These are phyloP conservation scores for Apis cerana DNA, from an alignment of 1,140 invertebrate species.

Conservation along the genomic window DNA sequence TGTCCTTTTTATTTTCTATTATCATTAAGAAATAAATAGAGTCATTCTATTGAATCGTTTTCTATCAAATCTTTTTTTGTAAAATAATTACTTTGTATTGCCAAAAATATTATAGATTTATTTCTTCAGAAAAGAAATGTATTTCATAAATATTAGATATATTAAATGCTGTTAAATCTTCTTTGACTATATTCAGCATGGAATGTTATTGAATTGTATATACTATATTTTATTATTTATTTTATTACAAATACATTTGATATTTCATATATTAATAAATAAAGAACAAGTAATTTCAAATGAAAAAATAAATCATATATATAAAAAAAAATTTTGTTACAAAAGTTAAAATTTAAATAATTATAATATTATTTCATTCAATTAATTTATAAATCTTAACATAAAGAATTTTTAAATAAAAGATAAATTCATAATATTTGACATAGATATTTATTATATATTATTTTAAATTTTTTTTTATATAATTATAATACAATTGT, in stretches of 20 bases:
- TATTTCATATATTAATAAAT: background rate
- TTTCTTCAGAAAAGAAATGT: background rate
- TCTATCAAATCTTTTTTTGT: constrained; percentile 1
- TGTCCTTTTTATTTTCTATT: background rate
- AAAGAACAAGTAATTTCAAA: no score
- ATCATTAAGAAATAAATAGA: background rate
- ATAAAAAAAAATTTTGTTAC: no score
- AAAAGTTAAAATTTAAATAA: no score
- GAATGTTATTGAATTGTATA: constrained; percentile 5
- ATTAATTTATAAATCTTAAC: no score
- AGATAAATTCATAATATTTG: no score
- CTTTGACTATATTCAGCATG: background rate
- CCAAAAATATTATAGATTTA: no score
- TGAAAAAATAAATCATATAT: background rate
- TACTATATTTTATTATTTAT: background rate
- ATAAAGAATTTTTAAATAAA: no score
- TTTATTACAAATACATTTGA: background rate
- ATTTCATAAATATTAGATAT: background rate
- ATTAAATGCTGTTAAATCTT: background rate
- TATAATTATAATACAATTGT: no score
- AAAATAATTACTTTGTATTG: background rate
- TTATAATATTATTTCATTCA: no score
- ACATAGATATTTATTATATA: no score
- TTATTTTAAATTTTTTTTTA: no score
- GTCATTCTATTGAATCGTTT: background rate